Evolutionary conservation across 2,113 vertebrate genomes (phyloP).

Genomic region (Anseranas semipalmata): DNA sequence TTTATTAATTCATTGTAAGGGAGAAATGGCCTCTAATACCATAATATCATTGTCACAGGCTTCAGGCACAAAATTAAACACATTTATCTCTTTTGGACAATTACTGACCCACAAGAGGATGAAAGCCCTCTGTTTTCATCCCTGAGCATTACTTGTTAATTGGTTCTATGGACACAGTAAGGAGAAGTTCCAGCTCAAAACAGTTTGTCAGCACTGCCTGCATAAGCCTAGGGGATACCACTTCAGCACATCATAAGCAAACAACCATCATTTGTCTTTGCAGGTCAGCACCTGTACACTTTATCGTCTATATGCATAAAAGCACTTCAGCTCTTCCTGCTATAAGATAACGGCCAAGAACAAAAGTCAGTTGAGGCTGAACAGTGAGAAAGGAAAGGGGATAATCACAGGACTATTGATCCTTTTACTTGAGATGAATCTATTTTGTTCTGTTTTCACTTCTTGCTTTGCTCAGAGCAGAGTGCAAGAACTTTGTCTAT

Average conservation of each 20-base stretch:
- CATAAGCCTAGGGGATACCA: not conserved
- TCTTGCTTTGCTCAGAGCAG: not conserved
- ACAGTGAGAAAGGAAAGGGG: not conserved
- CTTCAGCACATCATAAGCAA: not conserved
- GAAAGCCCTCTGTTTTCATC: not conserved
- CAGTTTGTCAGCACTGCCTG: not conserved
- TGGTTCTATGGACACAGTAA: not conserved
- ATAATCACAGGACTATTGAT: not conserved
- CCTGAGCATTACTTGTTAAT: not conserved
- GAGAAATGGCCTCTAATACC: not conserved
- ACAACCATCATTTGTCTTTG: not conserved
- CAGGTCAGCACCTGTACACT: not conserved
- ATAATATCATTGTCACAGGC: not conserved
- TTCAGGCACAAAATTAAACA: conserved; percentile 16
- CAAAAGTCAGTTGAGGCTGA: not conserved
- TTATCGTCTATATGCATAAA: not conserved
- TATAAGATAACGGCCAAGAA: not conserved
- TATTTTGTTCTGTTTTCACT: not conserved
- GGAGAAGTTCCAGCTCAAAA: not conserved
- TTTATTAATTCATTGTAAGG: not conserved
- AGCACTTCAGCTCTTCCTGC: not conserved
- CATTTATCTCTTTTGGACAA: not conserved
- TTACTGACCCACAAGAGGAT: not conserved
- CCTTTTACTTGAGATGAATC: not conserved
- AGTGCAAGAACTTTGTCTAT: not conserved